These are phyloP conservation scores for Xyrichtys novacula DNA, from an alignment of 2,797 vertebrate genomes.

Conservation along the genomic window DNA sequence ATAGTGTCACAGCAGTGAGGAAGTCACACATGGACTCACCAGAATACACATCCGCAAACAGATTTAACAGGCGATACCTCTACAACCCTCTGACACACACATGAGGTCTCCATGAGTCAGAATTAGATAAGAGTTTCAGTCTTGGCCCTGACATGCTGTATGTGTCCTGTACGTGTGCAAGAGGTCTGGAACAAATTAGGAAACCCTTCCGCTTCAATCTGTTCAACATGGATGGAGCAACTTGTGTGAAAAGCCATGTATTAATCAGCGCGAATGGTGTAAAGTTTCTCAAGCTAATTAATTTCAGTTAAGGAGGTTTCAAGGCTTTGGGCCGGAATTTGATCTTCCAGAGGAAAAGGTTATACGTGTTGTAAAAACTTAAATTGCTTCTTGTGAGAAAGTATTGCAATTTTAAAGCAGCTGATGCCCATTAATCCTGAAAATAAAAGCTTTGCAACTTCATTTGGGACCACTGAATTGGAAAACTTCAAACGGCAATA, in stretches of 20 bases:
- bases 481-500: background rate
- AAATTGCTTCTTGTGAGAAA: background rate
- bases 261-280: slow-evolving; percentile 23
- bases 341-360: background rate
- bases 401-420: background rate
- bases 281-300: slow-evolving; percentile 24
- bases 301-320: slow-evolving; percentile 1
- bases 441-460: background rate
- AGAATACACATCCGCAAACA: slow-evolving; percentile 15
- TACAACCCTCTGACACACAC: background rate
- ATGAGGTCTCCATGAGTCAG: background rate
- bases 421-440: background rate
- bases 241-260: slow-evolving; percentile 21
- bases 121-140: slow-evolving; percentile 1
- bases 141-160: background rate
- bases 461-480: background rate
- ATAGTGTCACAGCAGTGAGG: slow-evolving; percentile 31
- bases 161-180: slow-evolving; percentile 3
- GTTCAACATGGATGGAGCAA: slow-evolving; percentile 17
- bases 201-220: slow-evolving; percentile 10
- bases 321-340: slow-evolving; percentile 15
- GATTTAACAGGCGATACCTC: slow-evolving; percentile 6
- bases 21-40: background rate
- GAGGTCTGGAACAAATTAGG: slow-evolving; percentile 35
- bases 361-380: background rate